These are phyloP conservation scores for Chlorodrepanis virens DNA, from an alignment of 2,113 vertebrate species.

Conservation along the genomic window DNA sequence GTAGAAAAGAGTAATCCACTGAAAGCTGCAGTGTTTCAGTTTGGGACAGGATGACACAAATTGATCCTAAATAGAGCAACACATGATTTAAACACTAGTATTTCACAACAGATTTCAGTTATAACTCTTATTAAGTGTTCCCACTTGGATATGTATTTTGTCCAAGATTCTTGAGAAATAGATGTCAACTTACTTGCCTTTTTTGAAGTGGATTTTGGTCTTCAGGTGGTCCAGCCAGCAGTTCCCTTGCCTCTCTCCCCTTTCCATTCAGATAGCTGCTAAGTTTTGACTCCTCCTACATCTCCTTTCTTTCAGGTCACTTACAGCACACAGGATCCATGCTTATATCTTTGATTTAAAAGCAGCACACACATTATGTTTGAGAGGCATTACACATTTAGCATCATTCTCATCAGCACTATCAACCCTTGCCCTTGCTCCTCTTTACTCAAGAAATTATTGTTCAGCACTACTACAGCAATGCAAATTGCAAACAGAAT, in stretches of 20 bases:
- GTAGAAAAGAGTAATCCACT: not conserved
- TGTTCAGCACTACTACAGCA: not conserved
- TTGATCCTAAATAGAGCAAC: not conserved
- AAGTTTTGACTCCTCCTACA: not conserved
- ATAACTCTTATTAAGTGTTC: not conserved
- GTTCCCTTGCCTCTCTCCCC: not conserved
- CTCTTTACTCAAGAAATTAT: not conserved
- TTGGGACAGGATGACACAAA: not conserved
- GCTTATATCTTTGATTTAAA: not conserved
- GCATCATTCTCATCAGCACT: not conserved
- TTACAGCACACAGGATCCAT: not conserved
- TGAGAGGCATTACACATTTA: not conserved
- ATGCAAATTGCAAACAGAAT: not conserved
- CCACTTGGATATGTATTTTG: not conserved
- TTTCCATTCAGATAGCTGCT: not conserved
- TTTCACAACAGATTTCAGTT: not conserved
- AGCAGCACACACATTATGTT: not conserved
- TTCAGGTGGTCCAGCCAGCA: not conserved
- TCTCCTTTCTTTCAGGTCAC: not conserved
- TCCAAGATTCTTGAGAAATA: not conserved
- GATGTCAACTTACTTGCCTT: not conserved
- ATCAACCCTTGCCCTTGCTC: not conserved
- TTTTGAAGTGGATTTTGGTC: not conserved
- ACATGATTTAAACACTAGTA: accelerated
- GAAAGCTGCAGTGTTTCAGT: not conserved